These are phyloP conservation scores for Tachina fera DNA, from an alignment of 2,888 invertebrate species.

Conservation along the genomic window DNA sequence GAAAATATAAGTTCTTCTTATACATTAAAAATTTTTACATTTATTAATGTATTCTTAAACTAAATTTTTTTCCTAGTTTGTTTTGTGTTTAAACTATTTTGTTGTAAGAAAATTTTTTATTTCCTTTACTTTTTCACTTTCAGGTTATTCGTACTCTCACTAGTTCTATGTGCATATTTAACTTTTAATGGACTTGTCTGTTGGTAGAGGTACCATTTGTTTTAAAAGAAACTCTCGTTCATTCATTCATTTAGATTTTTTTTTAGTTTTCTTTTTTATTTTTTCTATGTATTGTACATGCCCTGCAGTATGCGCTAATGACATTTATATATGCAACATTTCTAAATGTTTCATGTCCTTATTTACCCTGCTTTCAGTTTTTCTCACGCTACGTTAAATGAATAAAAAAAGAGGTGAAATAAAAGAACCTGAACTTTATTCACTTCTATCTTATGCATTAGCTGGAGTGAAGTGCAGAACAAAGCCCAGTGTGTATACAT, in stretches of 20 bases:
- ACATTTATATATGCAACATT: constrained; percentile 66
- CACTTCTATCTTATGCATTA: constrained; percentile 56
- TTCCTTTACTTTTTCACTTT: constrained; percentile 38
- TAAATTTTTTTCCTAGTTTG: constrained; percentile 50
- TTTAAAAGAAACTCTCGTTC: constrained; percentile 51
- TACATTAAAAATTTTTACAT: constrained; percentile 8
- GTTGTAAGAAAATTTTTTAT: constrained; percentile 52
- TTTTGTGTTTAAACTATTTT: constrained; percentile 56
- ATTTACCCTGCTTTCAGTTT: neutral
- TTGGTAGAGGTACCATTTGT: constrained; percentile 52
- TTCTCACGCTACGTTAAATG: neutral
- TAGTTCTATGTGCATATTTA: constrained; percentile 58
- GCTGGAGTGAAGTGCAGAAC: constrained; percentile 50
- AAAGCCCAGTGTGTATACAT: constrained; percentile 33
- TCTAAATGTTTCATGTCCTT: constrained; percentile 51
- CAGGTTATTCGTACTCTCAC: constrained; percentile 10
- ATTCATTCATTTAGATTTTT: constrained; percentile 54
- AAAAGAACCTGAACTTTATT: constrained; percentile 61
- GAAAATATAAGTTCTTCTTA: neutral
- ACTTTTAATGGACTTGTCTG: constrained; percentile 69
- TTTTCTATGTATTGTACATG: constrained; percentile 43
- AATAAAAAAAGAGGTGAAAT: constrained; percentile 2
- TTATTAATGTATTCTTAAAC: constrained; percentile 70
- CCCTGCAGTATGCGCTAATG: constrained; percentile 63
- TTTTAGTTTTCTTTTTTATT: constrained; percentile 16